These are phyloP conservation scores for Dasypogon diadema DNA, from an alignment of 2,888 invertebrate genomes.

Conservation along the genomic window DNA sequence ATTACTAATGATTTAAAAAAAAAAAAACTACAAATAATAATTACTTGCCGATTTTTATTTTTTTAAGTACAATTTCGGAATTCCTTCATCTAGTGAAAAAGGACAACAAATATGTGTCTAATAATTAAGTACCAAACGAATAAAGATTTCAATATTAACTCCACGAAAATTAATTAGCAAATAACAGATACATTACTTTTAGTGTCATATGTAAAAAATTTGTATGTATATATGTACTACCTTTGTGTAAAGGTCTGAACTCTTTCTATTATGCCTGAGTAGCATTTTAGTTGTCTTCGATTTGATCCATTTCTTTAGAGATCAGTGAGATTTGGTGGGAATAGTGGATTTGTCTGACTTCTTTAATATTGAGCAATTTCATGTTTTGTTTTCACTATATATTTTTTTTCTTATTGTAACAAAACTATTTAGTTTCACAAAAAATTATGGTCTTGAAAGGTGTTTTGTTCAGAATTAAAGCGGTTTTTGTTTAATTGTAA, in stretches of 20 bases:
- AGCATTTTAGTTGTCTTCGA: conserved; percentile 7
- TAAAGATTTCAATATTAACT: too few relatives aligned
- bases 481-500: conserved; percentile 8
- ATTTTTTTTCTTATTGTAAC: conserved; percentile 9
- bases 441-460: conserved; percentile 39
- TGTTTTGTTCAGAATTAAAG: conserved; percentile 31
- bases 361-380: background rate
- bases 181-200: conserved; percentile 8
- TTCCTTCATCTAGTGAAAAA: too few relatives aligned
- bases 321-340: too few relatives aligned
- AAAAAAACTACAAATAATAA: too few relatives aligned
- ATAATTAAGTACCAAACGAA: too few relatives aligned
- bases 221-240: background rate
- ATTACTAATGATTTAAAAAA: too few relatives aligned
- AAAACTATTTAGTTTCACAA: conserved; percentile 1
- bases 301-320: conserved; percentile 7
- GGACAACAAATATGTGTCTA: too few relatives aligned
- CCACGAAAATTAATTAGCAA: too few relatives aligned
- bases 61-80: too few relatives aligned
- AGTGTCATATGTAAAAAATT: background rate
- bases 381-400: background rate
- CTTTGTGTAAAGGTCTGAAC: background rate
- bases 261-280: background rate
- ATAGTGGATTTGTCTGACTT: background rate
- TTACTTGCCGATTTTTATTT: too few relatives aligned